Evolutionary conservation across 2,113 vertebrate species (phyloP).

Genomic region (Syngnathus scovelli): DNA sequence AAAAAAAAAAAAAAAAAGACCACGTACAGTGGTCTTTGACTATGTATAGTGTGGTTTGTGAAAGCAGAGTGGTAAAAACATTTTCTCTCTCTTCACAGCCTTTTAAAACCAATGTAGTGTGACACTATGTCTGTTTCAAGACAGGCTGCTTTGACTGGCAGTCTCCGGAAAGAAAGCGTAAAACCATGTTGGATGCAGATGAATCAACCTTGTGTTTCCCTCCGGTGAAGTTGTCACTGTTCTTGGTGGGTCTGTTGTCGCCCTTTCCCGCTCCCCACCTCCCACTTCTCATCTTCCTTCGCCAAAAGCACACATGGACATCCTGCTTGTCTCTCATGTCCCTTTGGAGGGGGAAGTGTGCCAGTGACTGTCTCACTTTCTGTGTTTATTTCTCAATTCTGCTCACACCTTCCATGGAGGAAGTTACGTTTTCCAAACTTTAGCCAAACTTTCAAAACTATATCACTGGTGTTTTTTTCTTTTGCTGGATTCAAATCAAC

Average conservation of each 20-base stretch:
- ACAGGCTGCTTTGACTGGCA: conserved; percentile 16
- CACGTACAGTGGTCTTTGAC: too few species aligned
- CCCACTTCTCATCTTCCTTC: conserved; percentile 3
- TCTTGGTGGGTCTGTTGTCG: conserved; percentile 4
- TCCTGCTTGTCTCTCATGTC: conserved; percentile 1
- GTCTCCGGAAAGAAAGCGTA: conserved; percentile 32
- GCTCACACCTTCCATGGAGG: neutral
- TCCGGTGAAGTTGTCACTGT: conserved; percentile 30
- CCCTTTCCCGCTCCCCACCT: conserved; percentile 1
- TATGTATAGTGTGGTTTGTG: conserved; percentile 20
- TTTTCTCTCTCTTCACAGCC: conserved; percentile 37
- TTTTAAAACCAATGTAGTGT: conserved; percentile 42
- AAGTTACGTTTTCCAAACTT: conserved; percentile 2
- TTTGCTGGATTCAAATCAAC: neutral
- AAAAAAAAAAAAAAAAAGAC: too few species aligned
- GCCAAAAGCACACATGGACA: conserved; percentile 13
- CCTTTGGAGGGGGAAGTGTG: conserved; percentile 15
- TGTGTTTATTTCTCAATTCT: neutral
- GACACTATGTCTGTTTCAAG: conserved; percentile 31
- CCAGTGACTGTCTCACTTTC: neutral
- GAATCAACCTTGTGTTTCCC: conserved; percentile 46
- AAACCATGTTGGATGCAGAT: conserved; percentile 44
- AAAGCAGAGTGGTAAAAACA: conserved; percentile 49
- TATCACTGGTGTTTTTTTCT: neutral
- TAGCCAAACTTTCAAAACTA: neutral